Base-by-base conservation (phyloP, 2,888 invertebrate species). In the Pyrochroa serraticornis region DNA sequence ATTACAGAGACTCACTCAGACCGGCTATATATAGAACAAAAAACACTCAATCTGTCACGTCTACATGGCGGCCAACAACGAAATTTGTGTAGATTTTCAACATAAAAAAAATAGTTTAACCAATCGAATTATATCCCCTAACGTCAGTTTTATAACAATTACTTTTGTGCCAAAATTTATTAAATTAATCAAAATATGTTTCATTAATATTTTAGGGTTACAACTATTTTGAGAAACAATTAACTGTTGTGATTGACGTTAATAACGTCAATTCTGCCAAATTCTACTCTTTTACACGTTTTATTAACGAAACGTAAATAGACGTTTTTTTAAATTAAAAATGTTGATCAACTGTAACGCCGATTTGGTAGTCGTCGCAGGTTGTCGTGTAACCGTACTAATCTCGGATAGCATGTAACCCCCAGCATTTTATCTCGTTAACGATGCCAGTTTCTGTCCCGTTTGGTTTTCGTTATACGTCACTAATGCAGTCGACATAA, bases 351-450 rank as follows among this genome's bases (percentile, higher is more conserved):
- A n/a, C n/a, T n/a, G n/a, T n/a, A n/a, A n/a, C 22, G 5, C 22
- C 22, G 5, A 22, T 5, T 2, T 22, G 5, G 22, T 22, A 22
- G 22, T 35, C 36, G 6, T 35, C n/a, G 10, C 6, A n/a, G 36
- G 36, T 10, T 10, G 30, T n/a, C 34, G 14, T 59, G 38, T 59
- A 59, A 54, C 48, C 54, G 45, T 13, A 22, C 32, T 33, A 9
- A 30, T 31, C 50, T 48, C 49, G 53, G 42, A 54, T 59, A 69
- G 67, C 68, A 67, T 69, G 70, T 71, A 71, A 70, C 70, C 70
- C 70, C 68, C 64, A 68, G 65, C 68, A 68, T 73, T 72, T 71
- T 71, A 71, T 72, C 71, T 73, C 68, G 68, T 71, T 73, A 72
- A 68, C 70, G 70, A 68, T 69, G 71, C 71, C 70, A 68, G 60